A percentile compares a stretch with the other conserved stretches of the same genome.
phyloP scores from a whole-genome alignment of 37 sponge, comb jelly and placozoan genomes.

The Amphimedon queenslandica region DNA sequence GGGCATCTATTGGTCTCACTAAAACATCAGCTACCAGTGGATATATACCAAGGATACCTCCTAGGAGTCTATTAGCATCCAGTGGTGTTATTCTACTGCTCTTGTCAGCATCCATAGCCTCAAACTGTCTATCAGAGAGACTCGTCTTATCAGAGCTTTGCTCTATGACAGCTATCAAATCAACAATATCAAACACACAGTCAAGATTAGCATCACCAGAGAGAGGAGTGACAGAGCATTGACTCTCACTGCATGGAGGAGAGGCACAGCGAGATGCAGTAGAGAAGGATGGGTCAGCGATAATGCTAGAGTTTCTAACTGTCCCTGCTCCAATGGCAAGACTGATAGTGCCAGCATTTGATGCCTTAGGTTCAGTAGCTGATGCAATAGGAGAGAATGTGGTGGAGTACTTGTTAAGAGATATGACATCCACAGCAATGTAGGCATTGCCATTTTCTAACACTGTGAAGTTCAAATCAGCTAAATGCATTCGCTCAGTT shows the following conservation, averaged over 20 bases:
- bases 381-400: slow-evolving; percentile 25
- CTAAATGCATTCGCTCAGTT: slow-evolving; percentile 29
- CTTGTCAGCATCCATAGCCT: slow-evolving; percentile 62
- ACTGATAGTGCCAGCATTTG: slow-evolving; percentile 15
- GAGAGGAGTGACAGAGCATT: not conserved
- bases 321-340: not conserved
- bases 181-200: slow-evolving; percentile 55
- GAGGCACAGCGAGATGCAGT: slow-evolving; percentile 1
- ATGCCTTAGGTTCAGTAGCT: slow-evolving; percentile 3
- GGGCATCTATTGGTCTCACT: slow-evolving; percentile 39
- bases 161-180: slow-evolving; percentile 25
- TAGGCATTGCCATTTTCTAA: not conserved
- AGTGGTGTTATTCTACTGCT: slow-evolving; percentile 37
- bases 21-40: slow-evolving; percentile 39
- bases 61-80: slow-evolving; percentile 42
- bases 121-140: slow-evolving; percentile 24
- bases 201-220: slow-evolving; percentile 49
- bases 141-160: not conserved
- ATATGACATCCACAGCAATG: slow-evolving; percentile 14
- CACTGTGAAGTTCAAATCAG: slow-evolving; percentile 13
- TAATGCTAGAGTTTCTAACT: not conserved
- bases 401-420: slow-evolving; percentile 10
- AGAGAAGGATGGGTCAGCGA: not conserved
- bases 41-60: slow-evolving; percentile 23
- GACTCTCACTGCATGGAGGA: slow-evolving; percentile 24